phyloP scores from a whole-genome alignment of 2,888 invertebrate species.

The Deroplatys truncata region DNA sequence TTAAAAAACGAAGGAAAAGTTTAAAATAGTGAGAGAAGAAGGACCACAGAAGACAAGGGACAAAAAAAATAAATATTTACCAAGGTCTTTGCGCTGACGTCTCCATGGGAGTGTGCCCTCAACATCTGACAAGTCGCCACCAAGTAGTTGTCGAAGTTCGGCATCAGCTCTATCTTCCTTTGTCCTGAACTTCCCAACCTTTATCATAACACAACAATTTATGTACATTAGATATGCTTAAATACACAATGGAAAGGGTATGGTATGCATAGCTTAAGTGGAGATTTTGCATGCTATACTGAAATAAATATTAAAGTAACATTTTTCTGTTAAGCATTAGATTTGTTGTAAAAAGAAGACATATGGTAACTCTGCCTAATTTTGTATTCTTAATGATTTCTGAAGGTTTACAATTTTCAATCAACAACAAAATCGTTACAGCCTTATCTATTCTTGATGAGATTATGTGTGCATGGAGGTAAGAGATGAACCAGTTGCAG shows the following conservation, averaged over 20 bases:
- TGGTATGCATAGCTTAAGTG: neutral
- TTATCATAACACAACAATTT: constrained; percentile 32
- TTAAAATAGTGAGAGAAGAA: neutral
- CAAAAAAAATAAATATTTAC: neutral
- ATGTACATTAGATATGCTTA: neutral
- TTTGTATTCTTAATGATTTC: no score
- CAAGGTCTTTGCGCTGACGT: constrained; percentile 46
- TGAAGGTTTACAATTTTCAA: no score
- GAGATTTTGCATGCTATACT: no score
- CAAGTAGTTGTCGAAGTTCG: constrained; percentile 67
- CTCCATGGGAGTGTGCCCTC: constrained; percentile 61
- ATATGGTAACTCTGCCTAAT: no score
- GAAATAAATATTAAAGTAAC: no score
- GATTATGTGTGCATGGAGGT: no score
- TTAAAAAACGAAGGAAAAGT: no score
- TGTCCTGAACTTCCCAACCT: constrained; percentile 73
- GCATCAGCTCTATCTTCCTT: constrained; percentile 76
- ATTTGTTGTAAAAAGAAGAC: no score
- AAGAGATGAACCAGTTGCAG: no score
- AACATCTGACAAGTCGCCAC: constrained; percentile 60
- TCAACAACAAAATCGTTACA: no score
- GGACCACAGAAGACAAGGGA: neutral
- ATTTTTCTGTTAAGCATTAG: no score
- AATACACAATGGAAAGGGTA: neutral
- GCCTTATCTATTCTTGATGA: no score